Conservation (phyloP, 2,797 vertebrate genomes). For the Acestrorhynchus altus region DNA sequence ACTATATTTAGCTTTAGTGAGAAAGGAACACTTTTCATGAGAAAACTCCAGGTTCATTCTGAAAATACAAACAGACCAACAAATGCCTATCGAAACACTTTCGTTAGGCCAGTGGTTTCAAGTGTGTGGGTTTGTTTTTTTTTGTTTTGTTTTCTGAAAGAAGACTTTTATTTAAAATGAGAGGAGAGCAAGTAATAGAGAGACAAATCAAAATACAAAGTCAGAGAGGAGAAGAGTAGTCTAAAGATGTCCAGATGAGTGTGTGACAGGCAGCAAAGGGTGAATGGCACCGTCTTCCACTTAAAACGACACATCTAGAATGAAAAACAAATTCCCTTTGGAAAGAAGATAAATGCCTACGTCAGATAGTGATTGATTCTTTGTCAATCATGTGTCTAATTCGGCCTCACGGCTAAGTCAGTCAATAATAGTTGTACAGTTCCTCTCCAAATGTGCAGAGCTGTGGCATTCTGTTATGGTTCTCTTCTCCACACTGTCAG, state of each 20-base stretch:
- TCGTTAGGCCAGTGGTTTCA: neutral
- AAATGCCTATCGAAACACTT: no score
- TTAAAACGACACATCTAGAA: constrained; percentile 47
- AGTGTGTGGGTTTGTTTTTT: no score
- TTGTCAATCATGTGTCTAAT: constrained; percentile 59
- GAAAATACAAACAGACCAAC: no score
- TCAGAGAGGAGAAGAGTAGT: constrained; percentile 14
- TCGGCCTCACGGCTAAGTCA: constrained; percentile 35
- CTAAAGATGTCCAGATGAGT: constrained; percentile 13
- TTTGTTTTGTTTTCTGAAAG: constrained; percentile 17
- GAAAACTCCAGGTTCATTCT: no score
- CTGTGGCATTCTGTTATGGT: constrained; percentile 9
- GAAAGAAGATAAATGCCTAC: constrained; percentile 54
- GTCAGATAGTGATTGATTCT: constrained; percentile 55
- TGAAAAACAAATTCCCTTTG: constrained; percentile 36
- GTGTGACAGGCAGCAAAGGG: constrained; percentile 45
- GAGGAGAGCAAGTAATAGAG: neutral
- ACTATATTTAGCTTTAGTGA: no score
- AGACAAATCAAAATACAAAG: constrained; percentile 23
- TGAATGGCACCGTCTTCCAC: constrained; percentile 38
- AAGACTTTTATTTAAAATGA: neutral
- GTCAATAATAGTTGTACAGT: constrained; percentile 49
- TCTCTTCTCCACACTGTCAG: neutral
- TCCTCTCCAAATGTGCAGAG: constrained; percentile 13
- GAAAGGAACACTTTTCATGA: no score